Evolutionary conservation across 2,888 invertebrate species (phyloP), one percentile per base, ranked within the genome.

Genomic region (Polietes domitor): DNA sequence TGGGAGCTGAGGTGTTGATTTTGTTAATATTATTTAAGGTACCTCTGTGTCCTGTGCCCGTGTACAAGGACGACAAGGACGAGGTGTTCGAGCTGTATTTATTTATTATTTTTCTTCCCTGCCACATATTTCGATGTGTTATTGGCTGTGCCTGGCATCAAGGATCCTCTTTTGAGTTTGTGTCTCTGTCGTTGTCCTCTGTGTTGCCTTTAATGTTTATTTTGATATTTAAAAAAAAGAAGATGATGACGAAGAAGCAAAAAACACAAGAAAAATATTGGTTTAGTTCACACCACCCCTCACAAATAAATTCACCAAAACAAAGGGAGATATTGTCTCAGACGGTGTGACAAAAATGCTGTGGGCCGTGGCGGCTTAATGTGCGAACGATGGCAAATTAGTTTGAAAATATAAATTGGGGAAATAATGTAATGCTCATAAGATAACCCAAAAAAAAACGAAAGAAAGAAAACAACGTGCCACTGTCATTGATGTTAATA

Each of bases 141-240:
- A 61, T 61, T 61, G 68, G 37, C 68, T 24, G 41, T 41, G 43
- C 68, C 68, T 15, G 41, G 32, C 65, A 65, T 65, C 19, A 61
- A 19, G 63, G n/a, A 9, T n/a, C n/a, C 47, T 41, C 7, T 41
- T 41, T 41, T 41, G n/a, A n/a, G 12, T 41, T 41, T 5, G 10
- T 61, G 26, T 55, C 10, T 55, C 6, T 24, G 55, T 5, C 2
- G 26, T 26, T 15, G 63, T 61, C 63, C 17, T 28, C 19, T 32
- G 28, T 65, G 32, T 2, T 21, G 6, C 21, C 58, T 26, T 58
- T 15, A 58, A 58, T 68, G 41, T 68, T 68, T 43, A 41, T 68
- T 68, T 41, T 68, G 12, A 65, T 65, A 68, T 68, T 68, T 65
- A 68, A 68, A 68, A 68, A 12, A n/a, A n/a, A n/a, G n/a, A n/a